Evolutionary conservation across 2,888 invertebrate species (phyloP).

Genomic region (Allacma fusca): DNA sequence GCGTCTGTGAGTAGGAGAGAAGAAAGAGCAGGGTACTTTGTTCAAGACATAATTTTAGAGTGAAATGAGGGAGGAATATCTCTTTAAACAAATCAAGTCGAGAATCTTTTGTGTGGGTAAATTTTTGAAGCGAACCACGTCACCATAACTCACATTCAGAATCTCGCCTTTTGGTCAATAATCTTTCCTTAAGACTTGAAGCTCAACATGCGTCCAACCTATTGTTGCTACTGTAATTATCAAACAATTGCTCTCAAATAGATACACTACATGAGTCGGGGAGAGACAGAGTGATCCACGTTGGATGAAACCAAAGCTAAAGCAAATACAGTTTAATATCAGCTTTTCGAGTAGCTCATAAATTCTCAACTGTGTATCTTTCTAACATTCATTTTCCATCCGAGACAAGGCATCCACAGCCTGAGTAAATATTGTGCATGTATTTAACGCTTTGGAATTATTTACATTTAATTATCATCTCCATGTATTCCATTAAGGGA

Average conservation of each 20-base stretch:
- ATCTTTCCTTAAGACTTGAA: neutral
- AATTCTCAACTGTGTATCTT: constrained; percentile 9
- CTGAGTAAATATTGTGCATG: constrained; percentile 24
- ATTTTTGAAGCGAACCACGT: neutral
- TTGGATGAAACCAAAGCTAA: neutral
- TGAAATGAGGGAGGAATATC: neutral
- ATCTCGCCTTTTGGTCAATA: constrained; percentile 14
- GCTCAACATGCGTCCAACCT: neutral
- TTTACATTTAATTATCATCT: constrained; percentile 35
- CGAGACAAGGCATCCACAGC: neutral
- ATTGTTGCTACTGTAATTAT: constrained; percentile 32
- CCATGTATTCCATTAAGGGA: constrained; percentile 13
- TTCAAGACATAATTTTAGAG: neutral
- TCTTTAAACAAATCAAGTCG: constrained; percentile 5
- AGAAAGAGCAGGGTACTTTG: neutral
- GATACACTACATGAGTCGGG: neutral
- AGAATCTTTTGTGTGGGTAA: constrained; percentile 6
- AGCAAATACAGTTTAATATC: constrained; percentile 23
- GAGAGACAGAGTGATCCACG: neutral
- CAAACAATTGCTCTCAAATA: constrained; percentile 5
- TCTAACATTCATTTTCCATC: constrained; percentile 1
- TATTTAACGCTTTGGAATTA: neutral
- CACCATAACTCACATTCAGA: neutral
- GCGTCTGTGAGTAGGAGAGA: neutral
- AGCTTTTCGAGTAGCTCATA: constrained; percentile 23